Evolutionary conservation across 1,140 invertebrate genomes (phyloP).

Genomic region (Cydia pomonella): DNA sequence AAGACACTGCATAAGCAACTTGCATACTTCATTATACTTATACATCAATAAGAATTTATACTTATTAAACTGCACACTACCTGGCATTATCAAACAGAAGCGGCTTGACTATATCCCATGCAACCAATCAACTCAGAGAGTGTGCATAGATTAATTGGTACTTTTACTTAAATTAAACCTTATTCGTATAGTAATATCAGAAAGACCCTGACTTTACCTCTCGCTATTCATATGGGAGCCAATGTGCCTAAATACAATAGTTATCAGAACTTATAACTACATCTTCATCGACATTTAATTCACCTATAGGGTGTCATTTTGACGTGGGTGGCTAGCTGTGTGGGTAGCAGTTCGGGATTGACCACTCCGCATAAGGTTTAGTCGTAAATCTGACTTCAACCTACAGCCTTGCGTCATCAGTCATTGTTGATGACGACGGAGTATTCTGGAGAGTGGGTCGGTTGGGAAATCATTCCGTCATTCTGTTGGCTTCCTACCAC

Average conservation of each 20-base stretch:
- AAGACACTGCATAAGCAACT: neutral
- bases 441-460: slow-evolving; percentile 35
- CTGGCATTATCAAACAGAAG: neutral
- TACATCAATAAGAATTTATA: neutral
- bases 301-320: slow-evolving; percentile 2
- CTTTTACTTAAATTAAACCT: too few relatives aligned
- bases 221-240: too few relatives aligned
- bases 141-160: too few relatives aligned
- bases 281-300: neutral
- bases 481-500: neutral
- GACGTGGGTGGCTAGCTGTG: neutral
- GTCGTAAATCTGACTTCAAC: slow-evolving; percentile 19
- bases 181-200: too few relatives aligned
- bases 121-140: too few relatives aligned
- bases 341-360: slow-evolving; percentile 10
- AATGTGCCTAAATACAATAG: too few relatives aligned
- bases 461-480: slow-evolving; percentile 28
- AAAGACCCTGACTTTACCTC: too few relatives aligned
- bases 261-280: too few relatives aligned
- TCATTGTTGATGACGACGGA: slow-evolving; percentile 12
- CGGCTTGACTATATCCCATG: too few relatives aligned
- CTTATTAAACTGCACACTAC: neutral
- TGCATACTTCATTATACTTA: too few relatives aligned
- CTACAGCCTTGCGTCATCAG: slow-evolving; percentile 20
- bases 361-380: slow-evolving; percentile 24